These are phyloP conservation scores for Pangasius larnaudii DNA, from an alignment of 2,797 vertebrate genomes.

Conservation along the genomic window DNA sequence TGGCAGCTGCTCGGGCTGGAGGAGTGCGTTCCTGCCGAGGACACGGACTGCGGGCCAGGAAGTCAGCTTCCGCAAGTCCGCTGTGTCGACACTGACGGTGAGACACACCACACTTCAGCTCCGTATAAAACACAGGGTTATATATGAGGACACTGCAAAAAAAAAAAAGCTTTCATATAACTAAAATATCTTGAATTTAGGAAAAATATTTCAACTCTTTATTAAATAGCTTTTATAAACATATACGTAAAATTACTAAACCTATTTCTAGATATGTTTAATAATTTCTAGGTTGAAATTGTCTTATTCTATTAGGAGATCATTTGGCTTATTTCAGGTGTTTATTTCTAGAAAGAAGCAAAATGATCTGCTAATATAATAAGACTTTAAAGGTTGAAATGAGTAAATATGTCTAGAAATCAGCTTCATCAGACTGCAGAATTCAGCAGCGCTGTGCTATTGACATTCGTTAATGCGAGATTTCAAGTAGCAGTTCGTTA, in stretches of 20 bases:
- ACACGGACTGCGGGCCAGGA: conserved; percentile 84
- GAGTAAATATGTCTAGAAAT: background rate
- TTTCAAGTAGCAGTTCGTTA: background rate
- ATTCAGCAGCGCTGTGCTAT: background rate
- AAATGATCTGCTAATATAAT: background rate
- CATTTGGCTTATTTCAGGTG: background rate
- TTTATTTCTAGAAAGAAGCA: too few species aligned
- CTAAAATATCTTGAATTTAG: background rate
- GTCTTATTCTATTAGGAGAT: background rate
- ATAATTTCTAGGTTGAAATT: background rate
- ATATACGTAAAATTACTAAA: too few species aligned
- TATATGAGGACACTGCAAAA: background rate
- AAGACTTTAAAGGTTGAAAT: background rate
- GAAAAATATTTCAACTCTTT: background rate
- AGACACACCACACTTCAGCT: conserved; percentile 59
- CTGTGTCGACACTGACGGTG: conserved; percentile 89
- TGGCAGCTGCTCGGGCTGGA: conserved; percentile 84
- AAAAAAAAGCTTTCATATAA: background rate
- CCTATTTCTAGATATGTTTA: too few species aligned
- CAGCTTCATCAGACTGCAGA: background rate
- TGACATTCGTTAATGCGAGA: background rate
- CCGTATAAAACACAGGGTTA: background rate
- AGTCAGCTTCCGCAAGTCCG: conserved; percentile 79
- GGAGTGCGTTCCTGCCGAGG: conserved; percentile 83
- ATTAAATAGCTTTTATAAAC: too few species aligned